These are phyloP conservation scores for Amphiprion percula DNA, from an alignment of 2,113 vertebrate species.

Conservation along the genomic window DNA sequence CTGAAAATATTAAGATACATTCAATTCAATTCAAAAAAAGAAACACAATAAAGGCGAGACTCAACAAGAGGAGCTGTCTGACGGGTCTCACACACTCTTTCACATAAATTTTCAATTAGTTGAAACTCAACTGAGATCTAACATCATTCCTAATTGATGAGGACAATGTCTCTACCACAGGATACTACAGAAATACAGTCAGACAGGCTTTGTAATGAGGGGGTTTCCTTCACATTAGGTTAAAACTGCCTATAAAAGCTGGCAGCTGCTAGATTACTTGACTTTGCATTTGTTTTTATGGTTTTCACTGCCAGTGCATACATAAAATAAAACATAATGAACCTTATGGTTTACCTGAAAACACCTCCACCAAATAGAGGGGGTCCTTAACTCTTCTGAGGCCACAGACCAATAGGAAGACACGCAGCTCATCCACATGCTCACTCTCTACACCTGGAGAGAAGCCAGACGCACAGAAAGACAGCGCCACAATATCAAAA, in stretches of 20 bases:
- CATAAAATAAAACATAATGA: neutral
- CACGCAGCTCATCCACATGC: slow-evolving; percentile 57
- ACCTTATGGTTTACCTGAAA: slow-evolving; percentile 84
- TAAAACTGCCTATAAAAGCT: neutral
- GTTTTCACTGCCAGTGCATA: neutral
- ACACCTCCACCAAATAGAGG: slow-evolving; percentile 87
- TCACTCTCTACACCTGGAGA: slow-evolving; percentile 79
- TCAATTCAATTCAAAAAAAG: neutral
- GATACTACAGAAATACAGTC: slow-evolving; percentile 3
- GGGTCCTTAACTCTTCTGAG: slow-evolving; percentile 92
- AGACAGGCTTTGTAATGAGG: slow-evolving; percentile 3
- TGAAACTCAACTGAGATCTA: slow-evolving; percentile 39
- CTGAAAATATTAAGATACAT: neutral
- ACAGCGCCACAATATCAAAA: slow-evolving; percentile 73
- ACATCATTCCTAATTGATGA: slow-evolving; percentile 44
- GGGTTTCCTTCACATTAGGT: neutral
- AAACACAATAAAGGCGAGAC: neutral
- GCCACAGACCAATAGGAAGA: slow-evolving; percentile 92
- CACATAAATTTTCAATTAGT: slow-evolving; percentile 47
- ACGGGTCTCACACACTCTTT: slow-evolving; percentile 17
- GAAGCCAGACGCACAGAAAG: slow-evolving; percentile 61
- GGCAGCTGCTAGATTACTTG: neutral
- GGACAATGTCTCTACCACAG: neutral
- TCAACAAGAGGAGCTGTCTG: slow-evolving; percentile 12
- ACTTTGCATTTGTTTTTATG: neutral